phyloP scores from a whole-genome alignment of 2,797 vertebrate genomes.

The Smutsia temminckii region DNA sequence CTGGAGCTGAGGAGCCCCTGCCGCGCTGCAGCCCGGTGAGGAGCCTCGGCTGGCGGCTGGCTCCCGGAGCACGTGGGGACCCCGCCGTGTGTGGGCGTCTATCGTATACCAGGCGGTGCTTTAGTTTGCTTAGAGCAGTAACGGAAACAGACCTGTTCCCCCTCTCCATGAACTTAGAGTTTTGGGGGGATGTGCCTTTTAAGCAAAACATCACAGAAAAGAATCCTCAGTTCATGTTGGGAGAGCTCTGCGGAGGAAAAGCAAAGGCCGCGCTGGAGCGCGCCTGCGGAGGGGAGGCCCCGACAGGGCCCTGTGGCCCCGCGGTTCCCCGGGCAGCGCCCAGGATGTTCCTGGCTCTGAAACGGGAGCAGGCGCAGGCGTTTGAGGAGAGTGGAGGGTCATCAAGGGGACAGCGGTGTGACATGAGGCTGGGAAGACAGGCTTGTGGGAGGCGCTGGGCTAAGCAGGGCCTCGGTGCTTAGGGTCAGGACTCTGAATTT shows the following conservation, averaged over 20 bases:
- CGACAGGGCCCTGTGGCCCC: neutral
- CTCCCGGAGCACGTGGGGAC: too few species aligned
- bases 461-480: neutral
- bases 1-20: neutral
- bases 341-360: neutral
- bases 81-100: neutral
- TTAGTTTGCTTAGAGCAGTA: neutral
- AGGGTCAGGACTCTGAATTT: neutral
- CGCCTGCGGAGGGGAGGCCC: neutral
- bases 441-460: too few species aligned
- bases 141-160: neutral
- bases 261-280: neutral
- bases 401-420: rapidly evolving
- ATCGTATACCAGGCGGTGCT: neutral
- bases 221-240: too few species aligned
- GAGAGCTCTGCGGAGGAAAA: neutral
- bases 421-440: neutral
- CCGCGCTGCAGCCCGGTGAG: neutral
- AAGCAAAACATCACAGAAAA: neutral
- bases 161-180: neutral
- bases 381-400: neutral
- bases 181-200: neutral
- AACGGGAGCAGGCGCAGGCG: neutral
- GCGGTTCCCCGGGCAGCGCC: neutral
- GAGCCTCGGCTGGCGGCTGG: neutral